These are phyloP conservation scores for Achatina immaculata DNA, from an alignment of 1,140 invertebrate species.

Conservation along the genomic window DNA sequence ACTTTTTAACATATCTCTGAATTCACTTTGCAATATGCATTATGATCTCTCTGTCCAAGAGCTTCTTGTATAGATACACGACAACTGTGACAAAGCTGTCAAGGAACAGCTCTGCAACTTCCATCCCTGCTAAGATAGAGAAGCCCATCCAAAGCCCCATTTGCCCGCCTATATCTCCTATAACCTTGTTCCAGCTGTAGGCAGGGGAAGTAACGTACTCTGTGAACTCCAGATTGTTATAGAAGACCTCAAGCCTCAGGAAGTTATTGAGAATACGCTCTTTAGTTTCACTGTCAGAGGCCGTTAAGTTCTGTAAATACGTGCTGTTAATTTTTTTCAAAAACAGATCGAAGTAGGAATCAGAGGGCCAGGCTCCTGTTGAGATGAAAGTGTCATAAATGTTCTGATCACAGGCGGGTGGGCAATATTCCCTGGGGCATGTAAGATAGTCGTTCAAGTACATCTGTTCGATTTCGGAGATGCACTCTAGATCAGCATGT, in stretches of 20 bases:
- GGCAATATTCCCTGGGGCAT: neutral
- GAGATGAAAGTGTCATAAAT: neutral
- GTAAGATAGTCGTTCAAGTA: neutral
- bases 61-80: too few relatives aligned
- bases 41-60: too few relatives aligned
- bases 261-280: neutral
- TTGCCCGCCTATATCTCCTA: constrained; percentile 23
- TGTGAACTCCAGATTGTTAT: neutral
- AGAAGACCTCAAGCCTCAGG: constrained; percentile 7
- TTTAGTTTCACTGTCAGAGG: neutral
- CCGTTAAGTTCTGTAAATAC: neutral
- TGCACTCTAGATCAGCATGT: neutral
- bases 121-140: constrained; percentile 19
- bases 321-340: neutral
- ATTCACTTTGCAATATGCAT: too few relatives aligned
- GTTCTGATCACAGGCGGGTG: neutral
- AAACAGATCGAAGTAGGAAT: neutral
- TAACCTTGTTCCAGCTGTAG: constrained; percentile 19
- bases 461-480: neutral
- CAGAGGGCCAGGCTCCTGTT: neutral
- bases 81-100: too few relatives aligned
- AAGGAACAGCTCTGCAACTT: constrained; percentile 19
- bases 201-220: neutral
- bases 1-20: too few relatives aligned
- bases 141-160: constrained; percentile 31